Evolutionary conservation across 2,888 invertebrate species (phyloP).

Genomic region (Diloba caeruleocephala): DNA sequence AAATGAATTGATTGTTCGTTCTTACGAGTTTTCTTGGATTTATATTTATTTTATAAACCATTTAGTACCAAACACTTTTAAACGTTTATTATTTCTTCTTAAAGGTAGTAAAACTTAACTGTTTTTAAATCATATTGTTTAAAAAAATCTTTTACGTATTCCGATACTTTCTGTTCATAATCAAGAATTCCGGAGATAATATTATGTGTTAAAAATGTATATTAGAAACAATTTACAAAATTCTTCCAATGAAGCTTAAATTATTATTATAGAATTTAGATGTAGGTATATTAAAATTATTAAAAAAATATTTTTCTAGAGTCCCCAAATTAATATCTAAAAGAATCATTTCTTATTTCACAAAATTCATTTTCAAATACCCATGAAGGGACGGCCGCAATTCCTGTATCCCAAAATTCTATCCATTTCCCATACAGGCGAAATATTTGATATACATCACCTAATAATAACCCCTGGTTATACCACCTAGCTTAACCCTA

Average conservation of each 20-base stretch:
- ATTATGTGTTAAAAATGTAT: background rate
- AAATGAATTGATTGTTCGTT: slow-evolving; percentile 39
- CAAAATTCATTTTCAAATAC: slow-evolving; percentile 6
- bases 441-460: slow-evolving; percentile 56
- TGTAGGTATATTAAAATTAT: background rate
- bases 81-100: too few species aligned
- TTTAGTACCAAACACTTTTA: slow-evolving; percentile 20
- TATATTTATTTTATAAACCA: slow-evolving; percentile 54
- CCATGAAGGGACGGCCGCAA: slow-evolving; percentile 22
- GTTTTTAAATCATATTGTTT: background rate
- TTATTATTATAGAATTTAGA: too few species aligned
- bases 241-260: too few species aligned
- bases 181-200: background rate
- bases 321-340: background rate
- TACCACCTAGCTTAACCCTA: slow-evolving; percentile 72
- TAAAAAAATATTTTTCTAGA: background rate
- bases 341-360: background rate
- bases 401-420: slow-evolving; percentile 17
- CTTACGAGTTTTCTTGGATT: slow-evolving; percentile 60
- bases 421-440: slow-evolving; percentile 41
- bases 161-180: background rate
- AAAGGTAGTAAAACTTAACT: slow-evolving; percentile 2
- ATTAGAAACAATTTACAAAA: slow-evolving; percentile 1
- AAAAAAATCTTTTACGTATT: background rate
- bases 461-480: slow-evolving; percentile 67